Conservation (phyloP, 2,888 invertebrate genomes). For the Cryptops parisi region DNA sequence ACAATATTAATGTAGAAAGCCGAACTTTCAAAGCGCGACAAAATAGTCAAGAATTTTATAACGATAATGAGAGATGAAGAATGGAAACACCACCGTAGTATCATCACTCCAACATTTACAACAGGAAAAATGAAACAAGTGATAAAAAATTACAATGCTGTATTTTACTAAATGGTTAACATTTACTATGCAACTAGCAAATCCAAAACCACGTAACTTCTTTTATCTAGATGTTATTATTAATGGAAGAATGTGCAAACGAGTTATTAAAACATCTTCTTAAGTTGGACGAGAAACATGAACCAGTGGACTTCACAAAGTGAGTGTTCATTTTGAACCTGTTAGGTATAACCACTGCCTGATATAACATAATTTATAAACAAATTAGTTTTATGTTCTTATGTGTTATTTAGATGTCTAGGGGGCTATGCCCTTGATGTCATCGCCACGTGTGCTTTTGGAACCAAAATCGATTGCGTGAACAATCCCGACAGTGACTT, state of each 20-base stretch:
- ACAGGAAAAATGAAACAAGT: conserved; percentile 21
- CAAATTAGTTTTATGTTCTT: no score
- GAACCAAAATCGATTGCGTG: conserved; percentile 8
- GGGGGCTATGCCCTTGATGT: conserved; percentile 9
- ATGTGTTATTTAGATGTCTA: conserved; percentile 9
- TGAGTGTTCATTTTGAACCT: not conserved
- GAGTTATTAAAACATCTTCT: not conserved
- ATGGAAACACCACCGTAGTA: conserved; percentile 21
- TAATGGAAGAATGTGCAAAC: conserved; percentile 18
- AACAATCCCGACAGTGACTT: conserved; percentile 10
- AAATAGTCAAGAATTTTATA: not conserved
- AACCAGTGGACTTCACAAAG: conserved; percentile 4
- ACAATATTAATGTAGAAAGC: no score
- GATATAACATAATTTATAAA: no score
- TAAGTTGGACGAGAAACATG: not conserved
- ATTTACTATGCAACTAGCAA: no score
- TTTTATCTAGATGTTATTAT: conserved; percentile 12
- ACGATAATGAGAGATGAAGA: conserved; percentile 17
- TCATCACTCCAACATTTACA: no score
- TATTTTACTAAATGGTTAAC: no score
- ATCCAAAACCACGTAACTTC: no score
- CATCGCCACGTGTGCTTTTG: conserved; percentile 14
- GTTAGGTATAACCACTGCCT: no score
- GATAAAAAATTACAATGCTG: not conserved
- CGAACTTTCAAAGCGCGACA: not conserved